Evolutionary conservation across 1,140 invertebrate species (phyloP).

Genomic region (Sitodiplosis mosellana): DNA sequence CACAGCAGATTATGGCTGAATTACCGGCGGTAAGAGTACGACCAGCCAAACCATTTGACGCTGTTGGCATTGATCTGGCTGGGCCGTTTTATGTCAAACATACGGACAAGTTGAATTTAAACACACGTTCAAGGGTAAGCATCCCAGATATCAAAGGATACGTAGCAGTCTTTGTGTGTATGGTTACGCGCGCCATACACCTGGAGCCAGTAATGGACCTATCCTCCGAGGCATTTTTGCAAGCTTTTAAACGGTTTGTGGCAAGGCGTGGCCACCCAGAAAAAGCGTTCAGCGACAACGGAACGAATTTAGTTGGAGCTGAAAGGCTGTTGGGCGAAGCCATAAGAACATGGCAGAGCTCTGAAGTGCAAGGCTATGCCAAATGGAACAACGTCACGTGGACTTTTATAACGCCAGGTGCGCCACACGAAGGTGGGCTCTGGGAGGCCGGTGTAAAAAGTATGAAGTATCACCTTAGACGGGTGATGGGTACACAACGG

Average conservation of each 20-base stretch:
- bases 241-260: not conserved
- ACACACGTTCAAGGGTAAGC: not conserved
- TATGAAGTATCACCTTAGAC: slow-evolving; percentile 13
- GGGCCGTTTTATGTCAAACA: not conserved
- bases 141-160: not conserved
- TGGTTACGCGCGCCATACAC: slow-evolving; percentile 15
- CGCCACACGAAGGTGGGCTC: slow-evolving; percentile 16
- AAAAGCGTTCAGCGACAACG: slow-evolving; percentile 15
- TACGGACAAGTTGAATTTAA: too few relatives aligned
- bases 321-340: slow-evolving; percentile 7
- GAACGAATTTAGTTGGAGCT: slow-evolving; percentile 19
- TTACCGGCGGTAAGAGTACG: not conserved
- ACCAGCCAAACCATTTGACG: not conserved
- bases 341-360: not conserved
- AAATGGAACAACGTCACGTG: slow-evolving; percentile 4
- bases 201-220: slow-evolving; percentile 12
- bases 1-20: not conserved
- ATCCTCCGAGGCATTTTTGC: slow-evolving; percentile 7
- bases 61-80: not conserved
- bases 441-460: slow-evolving; percentile 15
- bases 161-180: slow-evolving; percentile 4
- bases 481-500: slow-evolving; percentile 8
- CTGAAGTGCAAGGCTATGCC: slow-evolving; percentile 1
- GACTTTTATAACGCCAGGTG: slow-evolving; percentile 11
- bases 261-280: not conserved